Evolutionary conservation across 2,888 invertebrate species (phyloP).

Genomic region (Phragmatobia fuliginosa): DNA sequence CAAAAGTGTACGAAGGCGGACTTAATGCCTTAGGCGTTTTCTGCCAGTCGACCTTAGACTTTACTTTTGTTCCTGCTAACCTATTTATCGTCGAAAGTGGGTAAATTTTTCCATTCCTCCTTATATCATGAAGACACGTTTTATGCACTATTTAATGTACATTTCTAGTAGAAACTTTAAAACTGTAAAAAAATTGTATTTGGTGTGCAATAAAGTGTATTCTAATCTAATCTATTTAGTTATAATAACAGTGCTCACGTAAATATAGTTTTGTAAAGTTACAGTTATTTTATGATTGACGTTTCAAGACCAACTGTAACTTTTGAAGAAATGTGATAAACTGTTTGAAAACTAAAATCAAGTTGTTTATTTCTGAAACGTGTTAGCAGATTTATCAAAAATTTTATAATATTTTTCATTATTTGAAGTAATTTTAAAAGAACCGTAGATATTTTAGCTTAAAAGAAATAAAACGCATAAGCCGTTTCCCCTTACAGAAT

Average conservation of each 20-base stretch:
- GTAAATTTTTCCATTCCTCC: background rate
- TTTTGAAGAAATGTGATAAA: background rate
- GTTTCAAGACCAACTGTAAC: too few relatives aligned
- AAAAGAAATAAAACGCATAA: background rate
- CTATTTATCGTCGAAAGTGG: slow-evolving; percentile 4
- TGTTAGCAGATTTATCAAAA: background rate
- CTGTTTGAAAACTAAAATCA: background rate
- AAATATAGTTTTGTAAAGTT: too few relatives aligned
- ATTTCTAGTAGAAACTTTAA: too few relatives aligned
- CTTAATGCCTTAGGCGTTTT: too few relatives aligned
- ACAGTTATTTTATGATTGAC: background rate
- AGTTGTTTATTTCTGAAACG: background rate
- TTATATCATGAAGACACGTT: background rate
- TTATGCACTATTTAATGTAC: background rate
- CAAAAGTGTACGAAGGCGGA: too few relatives aligned
- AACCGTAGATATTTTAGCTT: background rate
- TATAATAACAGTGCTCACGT: too few relatives aligned
- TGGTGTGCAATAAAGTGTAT: too few relatives aligned
- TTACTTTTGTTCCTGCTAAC: slow-evolving; percentile 13
- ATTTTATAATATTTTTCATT: background rate
- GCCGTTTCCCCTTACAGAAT: background rate
- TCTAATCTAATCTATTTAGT: too few relatives aligned
- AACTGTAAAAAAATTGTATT: too few relatives aligned
- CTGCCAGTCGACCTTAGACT: too few relatives aligned
- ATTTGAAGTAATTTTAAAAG: background rate